Base-by-base conservation (phyloP, 2,113 vertebrate genomes). In the Capreolus pygargus region DNA sequence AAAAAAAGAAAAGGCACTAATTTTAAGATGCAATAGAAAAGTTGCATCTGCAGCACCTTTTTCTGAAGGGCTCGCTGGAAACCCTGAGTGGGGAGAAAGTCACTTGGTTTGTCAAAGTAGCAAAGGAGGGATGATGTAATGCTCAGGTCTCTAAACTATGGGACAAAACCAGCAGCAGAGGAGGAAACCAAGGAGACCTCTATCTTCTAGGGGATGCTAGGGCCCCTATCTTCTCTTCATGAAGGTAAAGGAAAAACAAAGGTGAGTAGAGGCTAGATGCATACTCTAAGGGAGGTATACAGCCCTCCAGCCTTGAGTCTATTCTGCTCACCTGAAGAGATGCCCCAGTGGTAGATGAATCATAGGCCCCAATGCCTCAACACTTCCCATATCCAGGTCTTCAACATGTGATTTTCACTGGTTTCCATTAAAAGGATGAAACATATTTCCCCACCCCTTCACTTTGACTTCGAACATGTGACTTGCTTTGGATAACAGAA, bases 1-100 rank as follows among this genome's bases (percentile, higher is more conserved):
- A 16, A 67, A 95, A 83, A 50, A 57, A 47, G 21, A 94, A 95
- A 97, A 50, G 45, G 86, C 67, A 74, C 86, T 97, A 92, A 96
- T 95, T 95, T 95, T 91, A 97, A 98, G 89, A 97, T 83, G 85
- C 36, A 84, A 96, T 82, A 90, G 36, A n/a, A 90, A 91, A 93
- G 86, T 54, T 91, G 52, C 28, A 87, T 45, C 10, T 39, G 30
- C 13, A 64, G 86, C 54, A 13, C 57, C 36, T 90, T 98, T 90
- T 98, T 96, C 17, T 43, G 79, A 94, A 74, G 96, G 86, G 54
- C 74, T 86, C 4, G 0, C 70, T 79, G 0, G 12, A 89, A 97
- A 93, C 39, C 89, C 50, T 28, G 60, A 64, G 55, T 36, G 12
- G 6, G 36, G 36, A 89, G 54, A 96, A 91, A 64, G 94, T 94